Conservation (phyloP, 2,113 vertebrate genomes). For the Perognathus longimembris region DNA sequence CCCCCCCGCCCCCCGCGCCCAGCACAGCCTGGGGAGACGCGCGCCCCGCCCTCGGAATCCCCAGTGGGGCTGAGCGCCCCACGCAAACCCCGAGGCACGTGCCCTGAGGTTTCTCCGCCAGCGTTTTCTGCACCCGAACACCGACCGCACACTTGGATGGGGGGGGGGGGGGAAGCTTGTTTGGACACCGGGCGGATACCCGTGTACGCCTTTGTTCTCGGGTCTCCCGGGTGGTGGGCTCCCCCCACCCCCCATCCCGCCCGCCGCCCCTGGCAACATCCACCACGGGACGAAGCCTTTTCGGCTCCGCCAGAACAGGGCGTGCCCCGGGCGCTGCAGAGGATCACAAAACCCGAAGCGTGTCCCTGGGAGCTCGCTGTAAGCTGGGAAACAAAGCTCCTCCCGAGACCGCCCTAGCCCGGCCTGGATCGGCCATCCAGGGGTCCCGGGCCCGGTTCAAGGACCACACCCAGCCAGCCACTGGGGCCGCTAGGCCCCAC, state of each 20-base stretch:
- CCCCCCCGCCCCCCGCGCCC: too few relatives aligned
- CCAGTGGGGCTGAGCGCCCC: background rate
- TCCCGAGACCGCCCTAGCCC: background rate
- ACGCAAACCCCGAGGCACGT: constrained; percentile 8
- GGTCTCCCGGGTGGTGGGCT: constrained; percentile 4
- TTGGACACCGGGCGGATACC: background rate
- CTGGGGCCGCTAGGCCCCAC: background rate
- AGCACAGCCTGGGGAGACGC: background rate
- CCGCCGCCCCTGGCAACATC: constrained; percentile 33
- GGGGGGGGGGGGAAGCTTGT: background rate
- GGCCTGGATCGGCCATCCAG: background rate
- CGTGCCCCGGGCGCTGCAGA: constrained; percentile 60
- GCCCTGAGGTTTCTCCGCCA: background rate
- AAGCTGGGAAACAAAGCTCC: constrained; percentile 74
- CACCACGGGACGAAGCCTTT: constrained; percentile 64
- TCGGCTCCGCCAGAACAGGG: constrained; percentile 60
- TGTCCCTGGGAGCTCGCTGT: background rate
- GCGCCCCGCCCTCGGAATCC: background rate
- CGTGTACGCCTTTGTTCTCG: constrained; percentile 73
- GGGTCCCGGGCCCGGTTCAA: background rate
- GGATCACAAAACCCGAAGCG: constrained; percentile 32
- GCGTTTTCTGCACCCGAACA: constrained; percentile 42
- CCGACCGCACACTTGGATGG: background rate
- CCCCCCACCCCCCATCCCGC: background rate
- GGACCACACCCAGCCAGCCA: constrained; percentile 66